Evolutionary conservation across 1,140 invertebrate species (phyloP).

Genomic region (Pararge aegeria): DNA sequence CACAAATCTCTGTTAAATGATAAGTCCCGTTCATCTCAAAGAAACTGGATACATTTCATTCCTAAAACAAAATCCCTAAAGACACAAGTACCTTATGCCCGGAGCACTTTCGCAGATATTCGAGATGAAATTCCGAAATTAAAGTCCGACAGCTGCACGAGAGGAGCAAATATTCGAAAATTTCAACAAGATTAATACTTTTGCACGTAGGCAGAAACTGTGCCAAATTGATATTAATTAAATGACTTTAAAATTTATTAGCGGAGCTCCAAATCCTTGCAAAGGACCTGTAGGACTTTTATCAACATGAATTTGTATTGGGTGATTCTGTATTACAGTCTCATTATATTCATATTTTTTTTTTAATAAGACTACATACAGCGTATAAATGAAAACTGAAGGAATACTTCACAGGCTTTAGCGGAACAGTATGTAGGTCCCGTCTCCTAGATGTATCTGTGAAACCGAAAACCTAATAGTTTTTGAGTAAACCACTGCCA

Average conservation of each 20-base stretch:
- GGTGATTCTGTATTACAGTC: too few species aligned
- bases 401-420: too few species aligned
- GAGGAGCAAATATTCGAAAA: background rate
- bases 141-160: conserved; percentile 1
- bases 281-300: too few species aligned
- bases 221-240: background rate
- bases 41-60: background rate
- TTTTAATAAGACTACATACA: too few species aligned
- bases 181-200: conserved; percentile 1
- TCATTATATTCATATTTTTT: too few species aligned
- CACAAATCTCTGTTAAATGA: background rate
- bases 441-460: too few species aligned
- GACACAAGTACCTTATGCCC: background rate
- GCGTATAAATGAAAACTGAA: too few species aligned
- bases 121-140: conserved; percentile 4
- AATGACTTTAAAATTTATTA: background rate
- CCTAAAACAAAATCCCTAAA: background rate
- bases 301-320: too few species aligned
- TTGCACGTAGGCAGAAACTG: background rate
- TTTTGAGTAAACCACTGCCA: too few species aligned
- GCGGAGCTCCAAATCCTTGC: too few species aligned
- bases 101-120: conserved; percentile 5
- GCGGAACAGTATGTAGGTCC: too few species aligned
- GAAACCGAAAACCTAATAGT: too few species aligned
- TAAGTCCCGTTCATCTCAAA: background rate